These are phyloP conservation scores for Micrasema longulum DNA, from an alignment of 1,140 invertebrate genomes.

Conservation along the genomic window DNA sequence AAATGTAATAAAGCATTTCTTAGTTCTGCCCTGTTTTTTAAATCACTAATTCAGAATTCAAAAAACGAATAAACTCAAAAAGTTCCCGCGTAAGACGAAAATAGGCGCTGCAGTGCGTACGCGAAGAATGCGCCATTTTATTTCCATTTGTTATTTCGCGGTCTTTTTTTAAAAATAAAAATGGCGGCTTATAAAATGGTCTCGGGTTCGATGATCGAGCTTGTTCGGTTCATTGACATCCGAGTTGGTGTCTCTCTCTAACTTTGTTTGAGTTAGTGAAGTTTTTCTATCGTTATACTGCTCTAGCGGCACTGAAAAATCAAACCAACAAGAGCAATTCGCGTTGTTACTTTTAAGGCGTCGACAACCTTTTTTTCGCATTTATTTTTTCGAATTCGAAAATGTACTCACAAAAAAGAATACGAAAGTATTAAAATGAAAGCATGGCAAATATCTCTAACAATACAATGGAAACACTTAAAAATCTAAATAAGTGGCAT, in stretches of 20 bases:
- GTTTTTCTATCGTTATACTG: constrained; percentile 28
- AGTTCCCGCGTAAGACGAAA: constrained; percentile 23
- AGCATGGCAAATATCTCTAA: too few species aligned
- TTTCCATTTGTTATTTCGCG: constrained; percentile 24
- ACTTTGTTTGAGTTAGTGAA: not conserved
- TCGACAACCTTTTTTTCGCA: constrained; percentile 24
- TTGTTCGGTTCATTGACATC: constrained; percentile 29
- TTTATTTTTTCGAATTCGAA: too few species aligned
- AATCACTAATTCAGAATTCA: constrained; percentile 7
- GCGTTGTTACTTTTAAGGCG: constrained; percentile 13
- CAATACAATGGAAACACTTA: too few species aligned
- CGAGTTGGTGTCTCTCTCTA: constrained; percentile 16
- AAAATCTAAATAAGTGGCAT: too few species aligned
- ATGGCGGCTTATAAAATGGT: constrained; percentile 38
- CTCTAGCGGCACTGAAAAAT: constrained; percentile 25
- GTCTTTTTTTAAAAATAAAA: constrained; percentile 41
- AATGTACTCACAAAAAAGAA: too few species aligned
- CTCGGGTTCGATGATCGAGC: constrained; percentile 36
- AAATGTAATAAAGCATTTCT: too few species aligned
- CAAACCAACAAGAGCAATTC: constrained; percentile 30
- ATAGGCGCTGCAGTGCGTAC: constrained; percentile 18
- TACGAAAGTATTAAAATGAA: too few species aligned
- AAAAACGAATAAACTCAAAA: constrained; percentile 18
- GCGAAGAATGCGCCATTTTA: constrained; percentile 24
- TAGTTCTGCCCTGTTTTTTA: not conserved